Conservation (phyloP, 2,888 invertebrate species). For the Brachycybe producta region DNA sequence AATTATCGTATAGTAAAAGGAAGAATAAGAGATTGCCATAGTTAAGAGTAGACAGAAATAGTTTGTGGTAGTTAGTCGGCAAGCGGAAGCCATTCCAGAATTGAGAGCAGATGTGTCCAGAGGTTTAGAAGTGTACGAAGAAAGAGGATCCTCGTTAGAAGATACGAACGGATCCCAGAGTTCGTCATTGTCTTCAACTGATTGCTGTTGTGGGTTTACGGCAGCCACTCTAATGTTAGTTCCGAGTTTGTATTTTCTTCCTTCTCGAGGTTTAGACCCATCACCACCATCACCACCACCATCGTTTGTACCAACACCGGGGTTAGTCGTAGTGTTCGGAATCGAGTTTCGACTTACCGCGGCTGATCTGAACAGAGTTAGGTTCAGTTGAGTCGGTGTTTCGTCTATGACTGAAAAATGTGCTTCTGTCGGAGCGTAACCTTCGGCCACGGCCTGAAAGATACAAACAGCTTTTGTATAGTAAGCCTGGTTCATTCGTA, state of each 20-base stretch:
- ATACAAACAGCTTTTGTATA: too few relatives aligned
- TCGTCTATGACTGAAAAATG: slow-evolving; percentile 75
- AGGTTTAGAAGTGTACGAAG: neutral
- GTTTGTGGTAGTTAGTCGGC: too few relatives aligned
- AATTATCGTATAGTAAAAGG: too few relatives aligned
- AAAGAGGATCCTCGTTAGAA: neutral
- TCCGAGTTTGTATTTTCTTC: neutral
- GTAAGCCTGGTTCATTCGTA: too few relatives aligned
- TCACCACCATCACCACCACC: slow-evolving; percentile 4
- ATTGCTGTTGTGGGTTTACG: neutral
- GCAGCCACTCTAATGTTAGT: neutral
- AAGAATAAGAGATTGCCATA: too few relatives aligned
- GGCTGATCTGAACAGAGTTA: slow-evolving; percentile 46
- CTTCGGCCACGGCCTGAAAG: slow-evolving; percentile 64
- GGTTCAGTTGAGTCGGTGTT: slow-evolving; percentile 70
- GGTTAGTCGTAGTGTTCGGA: neutral
- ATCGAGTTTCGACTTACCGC: neutral
- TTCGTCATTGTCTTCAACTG: neutral
- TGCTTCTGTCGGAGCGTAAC: slow-evolving; percentile 66
- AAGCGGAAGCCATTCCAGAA: too few relatives aligned
- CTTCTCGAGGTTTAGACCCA: neutral
- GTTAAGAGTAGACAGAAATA: too few relatives aligned
- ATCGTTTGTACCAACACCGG: neutral
- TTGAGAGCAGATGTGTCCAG: too few relatives aligned
- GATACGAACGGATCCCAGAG: neutral